These are phyloP conservation scores for Melinopterus prodromus DNA, from an alignment of 2,888 invertebrate species.

Conservation along the genomic window DNA sequence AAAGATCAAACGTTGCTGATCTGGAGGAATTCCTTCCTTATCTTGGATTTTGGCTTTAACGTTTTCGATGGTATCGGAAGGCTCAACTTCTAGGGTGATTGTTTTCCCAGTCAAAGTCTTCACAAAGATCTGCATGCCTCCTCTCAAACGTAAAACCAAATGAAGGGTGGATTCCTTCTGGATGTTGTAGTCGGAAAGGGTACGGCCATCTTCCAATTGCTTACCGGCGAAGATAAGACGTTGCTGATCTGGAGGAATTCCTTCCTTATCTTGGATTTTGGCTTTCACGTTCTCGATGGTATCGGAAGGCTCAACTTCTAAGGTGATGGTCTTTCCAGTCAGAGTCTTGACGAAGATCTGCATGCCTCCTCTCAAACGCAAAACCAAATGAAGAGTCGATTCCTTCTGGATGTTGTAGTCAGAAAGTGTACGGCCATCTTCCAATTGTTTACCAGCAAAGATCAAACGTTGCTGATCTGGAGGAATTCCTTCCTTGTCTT, in stretches of 20 bases:
- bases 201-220: slow-evolving; percentile 74
- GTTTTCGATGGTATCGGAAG: slow-evolving; percentile 70
- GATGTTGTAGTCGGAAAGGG: slow-evolving; percentile 70
- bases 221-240: slow-evolving; percentile 72
- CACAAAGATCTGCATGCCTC: slow-evolving; percentile 72
- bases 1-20: slow-evolving; percentile 71
- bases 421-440: too few relatives aligned
- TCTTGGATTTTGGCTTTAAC: slow-evolving; percentile 67
- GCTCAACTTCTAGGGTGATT: slow-evolving; percentile 66
- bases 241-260: slow-evolving; percentile 70
- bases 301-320: slow-evolving; percentile 69
- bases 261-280: slow-evolving; percentile 65
- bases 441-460: too few relatives aligned
- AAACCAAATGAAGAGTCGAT: too few relatives aligned
- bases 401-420: too few relatives aligned
- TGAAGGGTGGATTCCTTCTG: slow-evolving; percentile 70
- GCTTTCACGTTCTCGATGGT: slow-evolving; percentile 70
- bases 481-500: too few relatives aligned
- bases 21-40: slow-evolving; percentile 67
- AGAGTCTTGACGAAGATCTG: slow-evolving; percentile 69
- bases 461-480: too few relatives aligned
- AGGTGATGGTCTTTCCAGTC: slow-evolving; percentile 66
- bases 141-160: slow-evolving; percentile 68
- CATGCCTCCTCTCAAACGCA: slow-evolving; percentile 54
- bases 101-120: slow-evolving; percentile 68